Base-by-base conservation (phyloP, 1,140 invertebrate genomes). In the Araneus ventricosus region DNA sequence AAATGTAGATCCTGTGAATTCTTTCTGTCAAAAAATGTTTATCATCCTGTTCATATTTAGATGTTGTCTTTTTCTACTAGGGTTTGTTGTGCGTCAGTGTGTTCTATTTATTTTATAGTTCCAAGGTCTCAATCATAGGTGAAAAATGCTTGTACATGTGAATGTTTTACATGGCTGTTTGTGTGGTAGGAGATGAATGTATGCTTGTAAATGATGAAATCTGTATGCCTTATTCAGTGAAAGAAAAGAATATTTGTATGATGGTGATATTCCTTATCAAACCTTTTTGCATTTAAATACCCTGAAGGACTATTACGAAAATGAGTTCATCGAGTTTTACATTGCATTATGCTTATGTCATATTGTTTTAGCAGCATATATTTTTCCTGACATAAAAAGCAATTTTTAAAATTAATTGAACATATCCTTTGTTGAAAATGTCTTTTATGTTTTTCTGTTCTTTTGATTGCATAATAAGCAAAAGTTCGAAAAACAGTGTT, bases 21-120 rank as follows among this genome's bases (percentile, higher is more conserved):
- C 70, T 75, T 75, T 75, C 34, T 75, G n/a, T n/a, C 59, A 5
- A 75, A 20, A 75, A 75, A 75, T 75, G 70, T 75, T 75, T 20
- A 20, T 75, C 30, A 75, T 37, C 70, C 14, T 75, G 70, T 75
- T 75, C 30, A 20, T 30, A 75, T 75, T 75, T 75, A 75, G 30
- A 37, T 75, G 70, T 75, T 75, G 70, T 75, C 34, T 70, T 70
- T 75, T 75, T 75, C 70, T 75, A 22, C 30, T 75, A 75, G 34
- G 17, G 70, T 75, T 37, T 37, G 34, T 34, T 75, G 14, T 30
- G 20, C 34, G 30, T 20, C 20, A 75, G 30, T 75, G 6, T 34
- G 70, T 75, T 37, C 27, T 75, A 75, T 75, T 75, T 75, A 75
- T 75, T 75, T 75, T 75, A 34, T 75, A 75, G 34, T 75, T 75